Conservation (phyloP, 1,140 invertebrate genomes). For the Lepidotrigona ventralis region DNA sequence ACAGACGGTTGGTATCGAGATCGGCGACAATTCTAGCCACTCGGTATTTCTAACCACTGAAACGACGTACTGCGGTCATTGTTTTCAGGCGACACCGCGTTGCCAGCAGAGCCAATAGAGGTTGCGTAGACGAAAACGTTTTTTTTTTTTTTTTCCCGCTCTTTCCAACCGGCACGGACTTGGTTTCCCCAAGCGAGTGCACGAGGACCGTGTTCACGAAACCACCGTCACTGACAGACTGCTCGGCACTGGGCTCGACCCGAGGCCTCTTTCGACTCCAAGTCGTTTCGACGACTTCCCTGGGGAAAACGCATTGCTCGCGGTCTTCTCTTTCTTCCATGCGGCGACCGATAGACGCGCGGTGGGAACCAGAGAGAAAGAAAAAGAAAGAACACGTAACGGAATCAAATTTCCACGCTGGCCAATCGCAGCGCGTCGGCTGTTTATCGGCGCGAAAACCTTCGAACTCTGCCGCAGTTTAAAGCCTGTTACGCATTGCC, state of each 20-base stretch:
- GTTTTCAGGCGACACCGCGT: slow-evolving; percentile 26
- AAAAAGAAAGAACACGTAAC: slow-evolving; percentile 28
- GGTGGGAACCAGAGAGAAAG: not conserved
- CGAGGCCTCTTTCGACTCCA: slow-evolving; percentile 13
- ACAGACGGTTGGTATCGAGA: not conserved
- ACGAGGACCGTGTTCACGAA: slow-evolving; percentile 17
- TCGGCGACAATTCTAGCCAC: not conserved
- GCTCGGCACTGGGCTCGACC: slow-evolving; percentile 12
- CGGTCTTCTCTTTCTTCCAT: slow-evolving; percentile 24
- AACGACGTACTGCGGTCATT: slow-evolving; percentile 16
- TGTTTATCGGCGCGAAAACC: slow-evolving; percentile 6
- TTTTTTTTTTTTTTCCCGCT: too few relatives aligned
- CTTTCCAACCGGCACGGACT: slow-evolving; percentile 8
- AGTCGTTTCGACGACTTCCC: slow-evolving; percentile 45
- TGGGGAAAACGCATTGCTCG: slow-evolving; percentile 44
- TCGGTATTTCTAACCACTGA: slow-evolving; percentile 10
- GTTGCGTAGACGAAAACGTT: not conserved
- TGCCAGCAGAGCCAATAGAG: slow-evolving; percentile 17
- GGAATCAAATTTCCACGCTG: slow-evolving; percentile 51
- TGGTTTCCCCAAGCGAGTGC: not conserved
- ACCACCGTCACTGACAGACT: slow-evolving; percentile 48
- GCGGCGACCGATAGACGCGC: slow-evolving; percentile 7
- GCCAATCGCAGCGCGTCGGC: slow-evolving; percentile 32
- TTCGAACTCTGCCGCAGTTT: not conserved
- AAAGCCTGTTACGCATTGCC: too few relatives aligned